Conservation (phyloP, 2,797 vertebrate genomes). For the Crocidura indochinensis region DNA sequence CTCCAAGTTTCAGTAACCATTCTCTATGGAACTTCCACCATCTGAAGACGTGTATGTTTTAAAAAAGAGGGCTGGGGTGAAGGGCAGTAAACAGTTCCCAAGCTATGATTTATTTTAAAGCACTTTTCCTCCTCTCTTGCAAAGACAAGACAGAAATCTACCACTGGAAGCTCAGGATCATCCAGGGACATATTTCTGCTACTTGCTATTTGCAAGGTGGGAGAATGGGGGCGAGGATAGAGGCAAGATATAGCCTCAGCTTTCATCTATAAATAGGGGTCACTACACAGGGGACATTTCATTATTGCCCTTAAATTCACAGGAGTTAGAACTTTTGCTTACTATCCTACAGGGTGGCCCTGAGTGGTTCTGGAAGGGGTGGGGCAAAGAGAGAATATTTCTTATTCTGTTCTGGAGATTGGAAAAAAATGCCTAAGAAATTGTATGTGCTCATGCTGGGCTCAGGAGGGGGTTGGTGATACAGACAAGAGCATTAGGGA, state of each 20-base stretch:
- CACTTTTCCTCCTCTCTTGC: neutral
- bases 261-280: constrained; percentile 79
- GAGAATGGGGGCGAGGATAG: neutral
- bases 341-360: constrained; percentile 59
- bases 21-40: constrained; percentile 63
- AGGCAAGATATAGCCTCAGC: constrained; percentile 76
- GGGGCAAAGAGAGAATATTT: constrained; percentile 23
- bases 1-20: constrained; percentile 62
- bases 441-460: neutral
- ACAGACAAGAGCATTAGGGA: neutral
- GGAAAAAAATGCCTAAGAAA: constrained; percentile 49
- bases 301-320: constrained; percentile 80
- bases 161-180: constrained; percentile 68
- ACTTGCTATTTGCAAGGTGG: constrained; percentile 76
- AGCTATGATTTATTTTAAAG: constrained; percentile 77
- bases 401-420: neutral
- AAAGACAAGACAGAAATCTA: constrained; percentile 76
- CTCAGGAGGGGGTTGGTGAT: too few species aligned
- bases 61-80: constrained; percentile 44
- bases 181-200: constrained; percentile 62
- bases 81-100: constrained; percentile 70
- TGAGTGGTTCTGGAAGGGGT: constrained; percentile 17
- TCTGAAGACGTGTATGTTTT: constrained; percentile 44
- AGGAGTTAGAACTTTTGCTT: constrained; percentile 63
- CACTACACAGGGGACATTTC: constrained; percentile 81